Conservation (phyloP, 2,113 vertebrate species). For the Callithrix jacchus region DNA sequence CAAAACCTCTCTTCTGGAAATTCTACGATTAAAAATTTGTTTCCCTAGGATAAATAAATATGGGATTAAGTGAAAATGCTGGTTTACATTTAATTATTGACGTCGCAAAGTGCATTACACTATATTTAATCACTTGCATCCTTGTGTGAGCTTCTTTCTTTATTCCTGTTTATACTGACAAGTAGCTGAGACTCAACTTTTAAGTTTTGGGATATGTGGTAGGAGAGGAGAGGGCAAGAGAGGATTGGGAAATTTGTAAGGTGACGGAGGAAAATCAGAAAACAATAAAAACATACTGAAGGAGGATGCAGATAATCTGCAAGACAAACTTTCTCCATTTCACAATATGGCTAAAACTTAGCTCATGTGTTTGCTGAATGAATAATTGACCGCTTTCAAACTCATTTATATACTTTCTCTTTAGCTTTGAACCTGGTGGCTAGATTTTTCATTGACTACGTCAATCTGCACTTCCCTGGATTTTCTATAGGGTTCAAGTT, state of each 20-base stretch:
- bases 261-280: background rate
- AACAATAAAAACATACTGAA: background rate
- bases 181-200: background rate
- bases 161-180: background rate
- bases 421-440: background rate
- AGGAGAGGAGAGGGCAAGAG: background rate
- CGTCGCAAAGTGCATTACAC: too few relatives aligned
- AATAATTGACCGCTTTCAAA: background rate
- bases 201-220: background rate
- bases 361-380: background rate
- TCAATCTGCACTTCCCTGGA: background rate
- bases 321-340: background rate
- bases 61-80: background rate
- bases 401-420: background rate
- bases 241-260: background rate
- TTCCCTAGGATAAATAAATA: background rate
- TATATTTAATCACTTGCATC: background rate
- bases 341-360: background rate
- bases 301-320: background rate
- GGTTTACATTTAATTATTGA: background rate
- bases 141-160: fast-evolving
- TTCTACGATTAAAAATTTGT: background rate
- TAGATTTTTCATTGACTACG: background rate
- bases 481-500: background rate
- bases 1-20: background rate